Evolutionary conservation across 2,113 vertebrate species (phyloP).

Genomic region (Cyrtonyx montezumae): DNA sequence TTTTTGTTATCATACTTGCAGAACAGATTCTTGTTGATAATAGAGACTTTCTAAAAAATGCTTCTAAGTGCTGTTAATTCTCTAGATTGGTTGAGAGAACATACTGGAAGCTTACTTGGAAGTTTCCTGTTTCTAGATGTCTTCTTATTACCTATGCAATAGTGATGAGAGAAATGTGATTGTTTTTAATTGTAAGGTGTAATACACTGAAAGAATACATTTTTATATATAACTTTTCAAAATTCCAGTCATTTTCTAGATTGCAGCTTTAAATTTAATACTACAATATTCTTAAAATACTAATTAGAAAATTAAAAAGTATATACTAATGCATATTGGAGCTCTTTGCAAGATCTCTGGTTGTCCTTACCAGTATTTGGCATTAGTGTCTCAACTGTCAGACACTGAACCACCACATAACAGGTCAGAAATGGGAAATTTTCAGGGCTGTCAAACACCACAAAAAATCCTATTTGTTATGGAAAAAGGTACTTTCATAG

Average conservation of each 20-base stretch:
- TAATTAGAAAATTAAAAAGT: not conserved
- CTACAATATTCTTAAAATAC: not conserved
- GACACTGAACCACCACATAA: not conserved
- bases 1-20: not conserved
- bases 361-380: not conserved
- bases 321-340: not conserved
- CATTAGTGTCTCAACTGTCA: not conserved
- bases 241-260: not conserved
- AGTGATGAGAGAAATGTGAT: not conserved
- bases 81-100: not conserved
- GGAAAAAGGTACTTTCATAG: not conserved
- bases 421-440: not conserved
- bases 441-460: not conserved
- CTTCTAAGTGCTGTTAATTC: not conserved
- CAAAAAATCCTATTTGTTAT: not conserved
- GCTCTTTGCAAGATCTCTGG: not conserved
- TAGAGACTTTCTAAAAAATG: not conserved
- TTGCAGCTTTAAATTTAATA: not conserved
- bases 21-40: not conserved
- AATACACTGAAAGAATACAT: not conserved
- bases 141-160: not conserved
- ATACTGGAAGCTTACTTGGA: not conserved
- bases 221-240: not conserved
- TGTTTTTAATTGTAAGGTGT: not conserved
- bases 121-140: not conserved